phyloP scores from a whole-genome alignment of 2,888 invertebrate species.

The Colostygia pectinataria region DNA sequence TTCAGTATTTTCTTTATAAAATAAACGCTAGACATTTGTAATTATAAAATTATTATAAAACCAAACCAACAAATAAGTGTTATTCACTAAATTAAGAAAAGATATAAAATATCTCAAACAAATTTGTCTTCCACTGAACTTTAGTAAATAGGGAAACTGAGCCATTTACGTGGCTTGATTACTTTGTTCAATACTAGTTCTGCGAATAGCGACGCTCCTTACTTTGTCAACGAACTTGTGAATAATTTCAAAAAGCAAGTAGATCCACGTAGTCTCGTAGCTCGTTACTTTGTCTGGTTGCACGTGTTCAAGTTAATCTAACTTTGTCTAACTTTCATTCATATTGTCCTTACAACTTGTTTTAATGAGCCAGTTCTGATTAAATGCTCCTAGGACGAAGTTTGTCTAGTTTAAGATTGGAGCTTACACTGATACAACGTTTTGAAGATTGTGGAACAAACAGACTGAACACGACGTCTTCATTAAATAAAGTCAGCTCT shows the following conservation, averaged over 20 bases:
- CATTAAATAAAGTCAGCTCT: background rate
- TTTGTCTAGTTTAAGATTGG: constrained; percentile 6
- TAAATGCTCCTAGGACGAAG: constrained; percentile 17
- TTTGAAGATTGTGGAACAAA: background rate
- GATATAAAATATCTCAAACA: no score
- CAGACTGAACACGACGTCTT: background rate
- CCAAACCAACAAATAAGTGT: no score
- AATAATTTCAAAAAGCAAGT: constrained; percentile 36
- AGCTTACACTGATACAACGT: constrained; percentile 7
- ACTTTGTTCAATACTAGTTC: background rate
- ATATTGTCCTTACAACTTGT: constrained; percentile 34
- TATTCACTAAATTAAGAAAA: no score
- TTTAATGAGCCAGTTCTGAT: constrained; percentile 24
- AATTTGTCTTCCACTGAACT: background rate
- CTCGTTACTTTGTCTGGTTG: constrained; percentile 42
- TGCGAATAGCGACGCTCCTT: constrained; percentile 4
- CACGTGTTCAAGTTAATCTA: constrained; percentile 49
- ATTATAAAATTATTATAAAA: no score
- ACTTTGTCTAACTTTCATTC: constrained; percentile 43
- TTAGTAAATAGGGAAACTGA: background rate
- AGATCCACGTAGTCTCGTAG: constrained; percentile 33
- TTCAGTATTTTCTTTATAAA: no score
- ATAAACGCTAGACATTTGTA: no score
- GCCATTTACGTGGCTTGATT: background rate
- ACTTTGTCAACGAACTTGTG: constrained; percentile 23